Evolutionary conservation across 2,797 vertebrate genomes (phyloP).

Genomic region (Pipistrellus pipistrellus): DNA sequence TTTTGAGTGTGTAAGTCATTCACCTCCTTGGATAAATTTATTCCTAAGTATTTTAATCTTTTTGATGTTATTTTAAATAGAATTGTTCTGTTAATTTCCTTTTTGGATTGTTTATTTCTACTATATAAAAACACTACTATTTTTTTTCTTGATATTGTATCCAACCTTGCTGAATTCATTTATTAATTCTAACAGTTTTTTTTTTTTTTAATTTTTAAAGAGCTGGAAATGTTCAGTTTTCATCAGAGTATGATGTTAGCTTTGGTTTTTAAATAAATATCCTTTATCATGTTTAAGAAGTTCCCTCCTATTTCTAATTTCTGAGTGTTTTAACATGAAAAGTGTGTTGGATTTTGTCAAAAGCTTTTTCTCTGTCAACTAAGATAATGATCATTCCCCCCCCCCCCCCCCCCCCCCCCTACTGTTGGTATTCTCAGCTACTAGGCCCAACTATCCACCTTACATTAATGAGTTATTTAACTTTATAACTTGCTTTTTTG

Average conservation of each 20-base stretch:
- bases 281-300: background rate
- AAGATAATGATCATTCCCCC: background rate
- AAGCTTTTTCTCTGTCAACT: constrained; percentile 37
- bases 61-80: background rate
- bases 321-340: constrained; percentile 28
- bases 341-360: background rate
- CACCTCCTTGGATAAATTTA: background rate
- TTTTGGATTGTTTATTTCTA: constrained; percentile 14
- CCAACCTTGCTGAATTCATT: constrained; percentile 25
- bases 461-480: background rate
- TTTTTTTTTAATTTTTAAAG: background rate
- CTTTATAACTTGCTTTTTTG: background rate
- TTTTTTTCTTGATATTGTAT: constrained; percentile 21
- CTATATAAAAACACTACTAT: background rate
- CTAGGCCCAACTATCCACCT: background rate
- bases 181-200: background rate
- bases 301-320: constrained; percentile 24
- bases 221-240: constrained; percentile 10
- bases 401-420: too few species aligned
- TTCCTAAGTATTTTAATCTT: constrained; percentile 39
- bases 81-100: constrained; percentile 38
- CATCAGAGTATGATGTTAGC: background rate
- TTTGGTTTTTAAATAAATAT: background rate
- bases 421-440: background rate
- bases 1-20: background rate